Conservation (phyloP, 2,113 vertebrate genomes). For the Monarcha castaneiventris region DNA sequence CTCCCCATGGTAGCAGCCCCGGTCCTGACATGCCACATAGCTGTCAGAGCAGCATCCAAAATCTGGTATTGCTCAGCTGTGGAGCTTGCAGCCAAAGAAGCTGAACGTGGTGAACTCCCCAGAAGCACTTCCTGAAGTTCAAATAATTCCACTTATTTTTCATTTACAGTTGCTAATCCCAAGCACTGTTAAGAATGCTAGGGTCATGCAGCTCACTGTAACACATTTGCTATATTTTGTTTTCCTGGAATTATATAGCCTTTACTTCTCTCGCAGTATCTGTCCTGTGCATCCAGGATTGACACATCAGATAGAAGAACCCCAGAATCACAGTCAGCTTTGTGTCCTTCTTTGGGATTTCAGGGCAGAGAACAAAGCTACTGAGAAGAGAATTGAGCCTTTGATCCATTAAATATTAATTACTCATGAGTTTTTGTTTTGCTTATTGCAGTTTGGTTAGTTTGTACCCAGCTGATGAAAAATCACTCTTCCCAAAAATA, state of each 20-base stretch:
- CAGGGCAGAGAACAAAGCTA: background rate
- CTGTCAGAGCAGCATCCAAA: background rate
- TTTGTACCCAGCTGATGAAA: background rate
- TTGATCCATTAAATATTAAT: background rate
- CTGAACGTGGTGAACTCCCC: rapidly evolving
- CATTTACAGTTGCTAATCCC: background rate
- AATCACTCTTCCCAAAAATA: background rate
- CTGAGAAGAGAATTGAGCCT: background rate
- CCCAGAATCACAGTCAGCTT: background rate
- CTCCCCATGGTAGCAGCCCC: rapidly evolving
- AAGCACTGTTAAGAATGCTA: background rate
- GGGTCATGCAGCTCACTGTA: background rate
- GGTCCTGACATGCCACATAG: background rate
- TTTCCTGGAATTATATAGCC: background rate
- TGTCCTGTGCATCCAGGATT: background rate
- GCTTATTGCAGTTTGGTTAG: background rate
- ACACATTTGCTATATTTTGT: background rate
- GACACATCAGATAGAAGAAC: background rate
- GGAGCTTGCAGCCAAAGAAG: background rate
- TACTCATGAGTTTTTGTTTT: background rate
- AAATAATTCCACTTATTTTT: background rate
- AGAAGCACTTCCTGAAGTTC: background rate
- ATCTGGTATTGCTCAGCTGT: background rate
- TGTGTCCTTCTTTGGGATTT: background rate
- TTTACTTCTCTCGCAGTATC: background rate